phyloP scores from a whole-genome alignment of 1,140 invertebrate species.

The Ostrea denselamellosa region DNA sequence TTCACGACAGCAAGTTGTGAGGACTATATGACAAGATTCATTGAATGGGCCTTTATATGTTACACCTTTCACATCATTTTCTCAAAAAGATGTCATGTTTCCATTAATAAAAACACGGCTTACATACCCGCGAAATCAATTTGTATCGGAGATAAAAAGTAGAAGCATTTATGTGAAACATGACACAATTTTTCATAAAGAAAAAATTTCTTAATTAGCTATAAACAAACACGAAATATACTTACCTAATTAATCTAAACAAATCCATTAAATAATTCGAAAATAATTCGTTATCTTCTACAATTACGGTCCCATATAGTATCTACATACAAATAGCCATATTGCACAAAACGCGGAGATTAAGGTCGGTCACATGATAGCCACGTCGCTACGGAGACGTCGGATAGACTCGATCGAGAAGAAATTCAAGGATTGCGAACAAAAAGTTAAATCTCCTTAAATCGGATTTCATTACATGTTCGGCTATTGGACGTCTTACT shows the following conservation, averaged over 20 bases:
- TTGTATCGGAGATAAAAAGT: background rate
- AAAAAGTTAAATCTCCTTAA: conserved; percentile 32
- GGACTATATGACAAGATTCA: no score
- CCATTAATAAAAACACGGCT: no score
- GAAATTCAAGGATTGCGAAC: conserved; percentile 34
- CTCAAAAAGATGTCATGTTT: no score
- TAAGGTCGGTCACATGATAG: conserved; percentile 52
- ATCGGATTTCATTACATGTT: conserved; percentile 42
- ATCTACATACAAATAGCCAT: conserved; percentile 8
- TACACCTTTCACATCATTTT: no score
- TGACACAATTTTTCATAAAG: background rate
- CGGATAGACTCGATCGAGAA: conserved; percentile 34
- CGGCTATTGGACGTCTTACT: background rate
- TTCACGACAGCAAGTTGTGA: no score
- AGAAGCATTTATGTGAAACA: background rate
- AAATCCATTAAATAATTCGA: background rate
- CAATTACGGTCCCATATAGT: background rate
- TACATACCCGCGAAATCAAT: no score
- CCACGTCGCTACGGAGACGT: conserved; percentile 60
- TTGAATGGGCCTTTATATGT: no score
- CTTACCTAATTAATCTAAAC: background rate
- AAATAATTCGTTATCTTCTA: background rate
- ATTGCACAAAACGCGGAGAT: conserved; percentile 8
- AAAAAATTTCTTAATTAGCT: no score
- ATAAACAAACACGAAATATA: background rate